Percentiles rank a stretch among this genome's conserved stretches.
Conservation (phyloP, 2,888 invertebrate species). For the Ceratothoa steindachneri region DNA sequence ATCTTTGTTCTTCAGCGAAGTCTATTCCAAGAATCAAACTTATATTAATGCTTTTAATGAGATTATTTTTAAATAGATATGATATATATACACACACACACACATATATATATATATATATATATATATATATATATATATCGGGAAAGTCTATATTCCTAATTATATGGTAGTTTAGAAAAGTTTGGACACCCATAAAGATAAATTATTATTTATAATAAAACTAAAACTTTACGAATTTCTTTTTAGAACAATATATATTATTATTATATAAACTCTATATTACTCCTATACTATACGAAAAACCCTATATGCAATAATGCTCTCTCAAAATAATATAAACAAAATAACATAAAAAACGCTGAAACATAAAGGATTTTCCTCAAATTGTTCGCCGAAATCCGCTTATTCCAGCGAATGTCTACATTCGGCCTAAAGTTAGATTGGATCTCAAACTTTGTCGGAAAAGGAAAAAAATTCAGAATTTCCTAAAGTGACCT, state of each 20-base stretch:
- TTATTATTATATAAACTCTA: too few relatives aligned
- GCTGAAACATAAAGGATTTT: background rate
- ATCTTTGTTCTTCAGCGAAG: too few relatives aligned
- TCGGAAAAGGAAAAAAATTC: background rate
- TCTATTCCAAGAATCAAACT: too few relatives aligned
- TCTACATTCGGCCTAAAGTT: slow-evolving; percentile 4
- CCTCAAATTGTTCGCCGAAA: slow-evolving; percentile 1
- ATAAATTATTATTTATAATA: background rate
- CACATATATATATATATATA: background rate
- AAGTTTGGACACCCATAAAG: background rate
- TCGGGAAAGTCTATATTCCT: background rate
- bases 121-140: background rate
- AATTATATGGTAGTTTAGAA: background rate
- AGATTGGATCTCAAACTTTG: slow-evolving; percentile 2
- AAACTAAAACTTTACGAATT: background rate
- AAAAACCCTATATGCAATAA: too few relatives aligned
- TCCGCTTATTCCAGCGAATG: background rate
- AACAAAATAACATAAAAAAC: slow-evolving; percentile 4
- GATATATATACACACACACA: too few relatives aligned
- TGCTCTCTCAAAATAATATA: background rate
- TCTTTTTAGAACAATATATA: too few relatives aligned
- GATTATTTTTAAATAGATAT: too few relatives aligned
- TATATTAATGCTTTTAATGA: too few relatives aligned
- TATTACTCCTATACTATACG: too few relatives aligned
- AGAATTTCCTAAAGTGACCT: background rate